Evolutionary conservation across 1,140 invertebrate species (phyloP).

Genomic region (Diuraphis noxia): DNA sequence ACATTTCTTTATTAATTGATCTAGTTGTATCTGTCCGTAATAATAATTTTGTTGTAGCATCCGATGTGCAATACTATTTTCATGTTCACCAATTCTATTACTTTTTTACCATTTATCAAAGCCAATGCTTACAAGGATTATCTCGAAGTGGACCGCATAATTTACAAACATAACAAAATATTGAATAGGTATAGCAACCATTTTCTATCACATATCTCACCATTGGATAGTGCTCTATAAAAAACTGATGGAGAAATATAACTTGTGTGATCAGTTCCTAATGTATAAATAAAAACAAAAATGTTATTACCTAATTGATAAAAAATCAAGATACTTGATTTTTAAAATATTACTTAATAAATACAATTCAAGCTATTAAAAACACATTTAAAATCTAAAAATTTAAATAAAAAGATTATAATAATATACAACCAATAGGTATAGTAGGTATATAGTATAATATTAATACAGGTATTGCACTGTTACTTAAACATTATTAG

Average conservation of each 20-base stretch:
- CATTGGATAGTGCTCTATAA: not conserved
- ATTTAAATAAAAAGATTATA: not conserved
- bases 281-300: constrained; percentile 5
- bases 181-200: not conserved
- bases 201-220: constrained; percentile 4
- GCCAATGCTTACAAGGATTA: not conserved
- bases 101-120: constrained; percentile 18
- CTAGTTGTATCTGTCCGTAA: not conserved
- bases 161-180: constrained; percentile 21
- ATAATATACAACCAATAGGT: not conserved
- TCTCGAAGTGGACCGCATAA: not conserved
- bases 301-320: constrained; percentile 14
- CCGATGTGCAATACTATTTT: constrained; percentile 9
- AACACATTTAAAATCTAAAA: not conserved
- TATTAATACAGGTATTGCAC: constrained; percentile 4
- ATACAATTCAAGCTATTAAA: not conserved
- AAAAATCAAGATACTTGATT: not conserved
- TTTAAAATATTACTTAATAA: constrained; percentile 10
- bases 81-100: not conserved
- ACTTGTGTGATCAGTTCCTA: constrained; percentile 17
- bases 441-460: not conserved
- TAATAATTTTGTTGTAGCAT: constrained; percentile 6
- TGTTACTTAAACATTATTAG: not conserved
- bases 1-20: not conserved
- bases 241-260: not conserved